These are phyloP conservation scores for Holothuria scabra DNA, from an alignment of 53 echinoderm and acorn worm genomes.

Conservation along the genomic window DNA sequence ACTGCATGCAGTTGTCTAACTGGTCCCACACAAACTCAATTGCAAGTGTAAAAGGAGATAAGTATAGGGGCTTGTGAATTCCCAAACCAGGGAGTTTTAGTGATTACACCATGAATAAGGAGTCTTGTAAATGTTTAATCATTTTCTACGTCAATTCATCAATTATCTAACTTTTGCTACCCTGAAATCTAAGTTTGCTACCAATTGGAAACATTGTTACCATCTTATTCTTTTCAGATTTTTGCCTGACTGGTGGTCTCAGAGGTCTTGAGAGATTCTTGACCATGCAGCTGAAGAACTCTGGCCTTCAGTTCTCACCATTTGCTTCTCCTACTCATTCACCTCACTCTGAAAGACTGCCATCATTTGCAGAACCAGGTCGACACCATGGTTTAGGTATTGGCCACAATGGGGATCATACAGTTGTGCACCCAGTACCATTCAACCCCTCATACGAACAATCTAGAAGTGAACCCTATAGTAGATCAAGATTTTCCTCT, in stretches of 20 bases:
- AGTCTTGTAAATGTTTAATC: too few relatives aligned
- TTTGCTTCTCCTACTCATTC: conserved; percentile 9
- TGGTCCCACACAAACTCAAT: too few relatives aligned
- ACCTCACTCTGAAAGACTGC: neutral
- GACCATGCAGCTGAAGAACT: conserved; percentile 2
- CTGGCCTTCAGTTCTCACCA: conserved; percentile 17
- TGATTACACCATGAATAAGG: too few relatives aligned
- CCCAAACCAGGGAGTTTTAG: too few relatives aligned
- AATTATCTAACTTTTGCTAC: too few relatives aligned
- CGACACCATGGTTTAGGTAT: neutral
- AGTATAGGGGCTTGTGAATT: too few relatives aligned
- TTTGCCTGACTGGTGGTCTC: conserved; percentile 67
- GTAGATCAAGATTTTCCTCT: neutral
- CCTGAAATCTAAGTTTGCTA: too few relatives aligned
- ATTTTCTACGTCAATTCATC: too few relatives aligned
- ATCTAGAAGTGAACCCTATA: neutral
- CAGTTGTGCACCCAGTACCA: conserved; percentile 11
- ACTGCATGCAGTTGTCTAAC: too few relatives aligned
- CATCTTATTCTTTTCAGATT: conserved; percentile 37
- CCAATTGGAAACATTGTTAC: neutral
- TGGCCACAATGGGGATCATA: conserved; percentile 1
- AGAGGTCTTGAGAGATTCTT: conserved; percentile 66
- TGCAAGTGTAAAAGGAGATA: too few relatives aligned
- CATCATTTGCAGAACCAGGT: conserved; percentile 3
- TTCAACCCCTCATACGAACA: neutral